phyloP scores from a whole-genome alignment of 2,113 vertebrate genomes.

The Notarius quadriscutis region DNA sequence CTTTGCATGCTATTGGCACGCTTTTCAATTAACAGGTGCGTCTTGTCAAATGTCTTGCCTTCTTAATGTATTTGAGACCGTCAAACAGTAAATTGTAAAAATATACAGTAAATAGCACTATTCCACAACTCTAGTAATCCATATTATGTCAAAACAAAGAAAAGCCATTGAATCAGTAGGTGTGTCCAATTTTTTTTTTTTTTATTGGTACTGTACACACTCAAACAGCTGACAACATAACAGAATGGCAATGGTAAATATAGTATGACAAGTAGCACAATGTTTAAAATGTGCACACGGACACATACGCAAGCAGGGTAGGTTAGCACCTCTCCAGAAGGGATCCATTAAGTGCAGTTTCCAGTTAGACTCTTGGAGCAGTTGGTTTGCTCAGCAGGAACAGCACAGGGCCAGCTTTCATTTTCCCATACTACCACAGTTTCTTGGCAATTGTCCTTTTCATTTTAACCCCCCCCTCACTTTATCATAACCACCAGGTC shows the following conservation, averaged over 20 bases:
- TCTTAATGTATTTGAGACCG: no score
- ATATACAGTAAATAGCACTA: no score
- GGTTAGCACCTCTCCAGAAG: slow-evolving; percentile 35
- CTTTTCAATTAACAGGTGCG: no score
- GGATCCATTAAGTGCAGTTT: slow-evolving; percentile 27
- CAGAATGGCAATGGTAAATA: not conserved
- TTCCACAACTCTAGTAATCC: no score
- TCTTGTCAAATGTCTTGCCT: no score
- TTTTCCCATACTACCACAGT: not conserved
- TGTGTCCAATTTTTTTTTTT: no score
- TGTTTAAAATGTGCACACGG: not conserved
- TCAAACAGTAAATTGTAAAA: no score
- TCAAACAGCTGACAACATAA: not conserved
- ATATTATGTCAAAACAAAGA: no score
- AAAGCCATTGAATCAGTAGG: no score
- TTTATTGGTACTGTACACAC: no score
- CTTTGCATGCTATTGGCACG: no score
- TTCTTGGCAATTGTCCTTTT: not conserved
- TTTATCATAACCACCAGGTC: not conserved
- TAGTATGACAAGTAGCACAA: not conserved
- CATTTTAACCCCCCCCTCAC: not conserved
- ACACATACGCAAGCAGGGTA: not conserved
- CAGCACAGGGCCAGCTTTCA: slow-evolving; percentile 27
- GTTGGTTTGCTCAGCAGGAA: slow-evolving; percentile 32
- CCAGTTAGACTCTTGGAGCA: slow-evolving; percentile 26